These are phyloP conservation scores for Rutpela maculata DNA, from an alignment of 2,888 invertebrate genomes.

Conservation along the genomic window DNA sequence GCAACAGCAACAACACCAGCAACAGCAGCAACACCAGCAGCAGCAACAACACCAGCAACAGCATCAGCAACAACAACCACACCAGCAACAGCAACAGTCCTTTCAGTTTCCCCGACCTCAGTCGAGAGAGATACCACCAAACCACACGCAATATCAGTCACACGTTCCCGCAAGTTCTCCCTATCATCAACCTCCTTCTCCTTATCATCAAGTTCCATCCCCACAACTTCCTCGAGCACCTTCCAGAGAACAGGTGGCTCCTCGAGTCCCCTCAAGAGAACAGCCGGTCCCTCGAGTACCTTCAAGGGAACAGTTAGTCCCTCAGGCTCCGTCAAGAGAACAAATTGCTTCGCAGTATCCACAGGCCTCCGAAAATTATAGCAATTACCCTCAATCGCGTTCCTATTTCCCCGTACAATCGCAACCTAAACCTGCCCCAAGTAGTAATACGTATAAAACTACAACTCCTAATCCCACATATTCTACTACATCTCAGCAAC, in stretches of 20 bases:
- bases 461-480: slow-evolving; percentile 47
- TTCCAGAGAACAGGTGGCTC: slow-evolving; percentile 57
- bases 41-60: slow-evolving; percentile 60
- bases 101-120: slow-evolving; percentile 64
- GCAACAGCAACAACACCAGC: slow-evolving; percentile 60
- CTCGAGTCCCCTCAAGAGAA: slow-evolving; percentile 53
- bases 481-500: slow-evolving; percentile 44
- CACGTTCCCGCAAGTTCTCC: slow-evolving; percentile 50
- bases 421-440: slow-evolving; percentile 55
- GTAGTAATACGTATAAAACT: slow-evolving; percentile 53
- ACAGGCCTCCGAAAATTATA: slow-evolving; percentile 55
- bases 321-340: slow-evolving; percentile 56
- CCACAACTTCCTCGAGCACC: slow-evolving; percentile 56
- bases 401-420: slow-evolving; percentile 63
- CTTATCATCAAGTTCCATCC: slow-evolving; percentile 53
- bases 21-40: slow-evolving; percentile 50
- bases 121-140: slow-evolving; percentile 60
- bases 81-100: slow-evolving; percentile 55
- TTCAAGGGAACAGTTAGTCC: slow-evolving; percentile 53
- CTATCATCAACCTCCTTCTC: slow-evolving; percentile 53
- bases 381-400: slow-evolving; percentile 56
- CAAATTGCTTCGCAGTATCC: slow-evolving; percentile 48
- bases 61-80: slow-evolving; percentile 54
- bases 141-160: slow-evolving; percentile 60
- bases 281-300: slow-evolving; percentile 51